phyloP scores from a whole-genome alignment of 2,797 vertebrate species.

The Pempheris klunzingeri region DNA sequence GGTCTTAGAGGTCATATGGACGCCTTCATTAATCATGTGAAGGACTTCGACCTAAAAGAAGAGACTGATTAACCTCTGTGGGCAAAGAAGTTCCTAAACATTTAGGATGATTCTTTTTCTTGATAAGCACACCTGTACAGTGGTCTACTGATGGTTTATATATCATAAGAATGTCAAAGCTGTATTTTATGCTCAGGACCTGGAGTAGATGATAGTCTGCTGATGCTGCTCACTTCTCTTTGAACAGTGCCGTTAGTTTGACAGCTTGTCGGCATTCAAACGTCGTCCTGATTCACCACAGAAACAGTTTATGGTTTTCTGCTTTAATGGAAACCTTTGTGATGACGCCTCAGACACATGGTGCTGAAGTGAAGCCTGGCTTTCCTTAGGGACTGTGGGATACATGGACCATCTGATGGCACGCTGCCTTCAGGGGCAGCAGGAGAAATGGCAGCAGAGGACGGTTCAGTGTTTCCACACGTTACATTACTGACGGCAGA shows the following conservation, averaged over 20 bases:
- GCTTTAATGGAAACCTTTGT: not conserved
- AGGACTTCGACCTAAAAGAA: too few relatives aligned
- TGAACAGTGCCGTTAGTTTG: conserved; percentile 34
- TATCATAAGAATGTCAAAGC: too few relatives aligned
- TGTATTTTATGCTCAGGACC: too few relatives aligned
- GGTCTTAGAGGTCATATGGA: too few relatives aligned
- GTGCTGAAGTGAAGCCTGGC: conserved; percentile 4
- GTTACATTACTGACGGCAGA: conserved; percentile 30
- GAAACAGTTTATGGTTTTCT: conserved; percentile 24
- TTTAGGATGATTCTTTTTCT: too few relatives aligned
- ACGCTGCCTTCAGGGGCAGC: conserved; percentile 22
- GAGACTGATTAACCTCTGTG: too few relatives aligned
- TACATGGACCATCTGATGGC: conserved; percentile 31
- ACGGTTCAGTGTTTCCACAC: conserved; percentile 66
- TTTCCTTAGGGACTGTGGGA: conserved; percentile 23
- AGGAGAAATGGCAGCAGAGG: conserved; percentile 38
- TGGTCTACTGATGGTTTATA: too few relatives aligned
- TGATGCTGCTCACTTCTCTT: conserved; percentile 41
- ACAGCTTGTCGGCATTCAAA: conserved; percentile 44
- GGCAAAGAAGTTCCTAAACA: too few relatives aligned
- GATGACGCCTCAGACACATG: too few relatives aligned
- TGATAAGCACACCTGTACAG: too few relatives aligned
- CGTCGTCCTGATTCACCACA: conserved; percentile 25
- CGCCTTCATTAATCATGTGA: too few relatives aligned
- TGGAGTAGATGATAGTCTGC: conserved; percentile 57